Base-by-base conservation (phyloP, 2,888 invertebrate species). In the Drosophila mercatorum region DNA sequence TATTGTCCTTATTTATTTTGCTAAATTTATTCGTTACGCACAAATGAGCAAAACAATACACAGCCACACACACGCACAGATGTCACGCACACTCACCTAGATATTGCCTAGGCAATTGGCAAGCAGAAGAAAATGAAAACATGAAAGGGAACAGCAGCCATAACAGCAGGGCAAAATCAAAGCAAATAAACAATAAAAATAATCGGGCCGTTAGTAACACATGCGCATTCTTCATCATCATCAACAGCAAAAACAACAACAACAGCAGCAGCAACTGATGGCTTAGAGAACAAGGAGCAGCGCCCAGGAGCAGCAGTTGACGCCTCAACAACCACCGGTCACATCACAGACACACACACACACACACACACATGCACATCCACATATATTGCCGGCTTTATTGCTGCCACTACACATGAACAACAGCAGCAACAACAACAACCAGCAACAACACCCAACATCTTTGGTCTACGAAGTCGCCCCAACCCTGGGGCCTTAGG, bases 11-110 rank as follows among this genome's bases (percentile, higher is more conserved):
- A 89, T 89, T 89, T 89, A 87, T 89, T 88, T 89, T 85, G 83
- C 88, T 83, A 88, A 89, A 88, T 89, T 89, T 88, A 89, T 88
- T 89, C 83, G 88, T 82, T 89, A 83, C 89, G 88, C 88, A 88
- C 83, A 88, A 83, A 78, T 88, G 88, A 77, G 78, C 88, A 89
- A 81, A 80, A 73, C 74, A 69, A 75, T 62, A 73, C 70, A 65
- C 41, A 72, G n/a, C 44, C 61, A 69, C 44, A 59, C 43, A 56
- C 51, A 64, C 63, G 53, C 40, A 31, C 38, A 36, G 17, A 17
- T 17, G 17, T 17, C 26, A 44, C 58, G 56, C 52, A 52, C 46
- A 40, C 49, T 46, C 51, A 64, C 43, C 34, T 53, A 41, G 36
- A 41, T 47, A 52, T 60, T 52, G 55, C n/a, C 51, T 36, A 68